Evolutionary conservation across 92 coral and sea anemone species (phyloP).

Genomic region (Porites divaricata): DNA sequence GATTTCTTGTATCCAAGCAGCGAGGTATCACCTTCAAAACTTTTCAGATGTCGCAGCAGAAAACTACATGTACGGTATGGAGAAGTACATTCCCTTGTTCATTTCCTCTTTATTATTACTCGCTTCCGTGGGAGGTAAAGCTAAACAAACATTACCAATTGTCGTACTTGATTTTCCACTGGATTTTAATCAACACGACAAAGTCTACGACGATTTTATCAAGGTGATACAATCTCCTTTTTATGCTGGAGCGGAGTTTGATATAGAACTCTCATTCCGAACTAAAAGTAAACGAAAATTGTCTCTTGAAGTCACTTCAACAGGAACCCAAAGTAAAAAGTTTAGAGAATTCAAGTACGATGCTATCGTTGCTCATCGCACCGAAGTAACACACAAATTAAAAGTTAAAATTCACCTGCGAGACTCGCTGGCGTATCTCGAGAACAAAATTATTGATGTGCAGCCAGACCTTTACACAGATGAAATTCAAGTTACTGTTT

Average conservation of each 20-base stretch:
- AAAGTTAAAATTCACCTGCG: slow-evolving; percentile 65
- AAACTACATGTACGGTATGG: slow-evolving; percentile 10
- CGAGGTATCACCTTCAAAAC: background rate
- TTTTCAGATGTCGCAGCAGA: slow-evolving; percentile 15
- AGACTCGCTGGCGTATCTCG: slow-evolving; percentile 76
- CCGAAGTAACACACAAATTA: slow-evolving; percentile 60
- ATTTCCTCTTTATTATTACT: slow-evolving; percentile 28
- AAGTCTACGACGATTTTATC: slow-evolving; percentile 70
- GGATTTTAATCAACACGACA: slow-evolving; percentile 36
- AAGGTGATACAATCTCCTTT: slow-evolving; percentile 56
- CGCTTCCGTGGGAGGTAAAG: background rate
- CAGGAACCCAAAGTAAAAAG: slow-evolving; percentile 57
- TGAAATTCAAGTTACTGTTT: slow-evolving; percentile 55
- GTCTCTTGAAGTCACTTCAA: slow-evolving; percentile 68
- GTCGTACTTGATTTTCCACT: slow-evolving; percentile 35
- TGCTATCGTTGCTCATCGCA: slow-evolving; percentile 42
- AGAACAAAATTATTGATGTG: slow-evolving; percentile 77
- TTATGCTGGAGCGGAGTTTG: slow-evolving; percentile 55
- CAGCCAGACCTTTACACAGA: slow-evolving; percentile 82
- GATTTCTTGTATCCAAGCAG: slow-evolving; percentile 45
- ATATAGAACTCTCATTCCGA: slow-evolving; percentile 59
- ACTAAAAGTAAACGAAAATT: slow-evolving; percentile 69
- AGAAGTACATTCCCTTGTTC: slow-evolving; percentile 13
- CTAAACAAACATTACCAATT: slow-evolving; percentile 12
- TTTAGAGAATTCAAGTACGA: slow-evolving; percentile 66